A percentile compares a stretch with the other conserved stretches of the same genome.
Conservation (phyloP, 1,140 invertebrate genomes). For the Hormaphis cornu region DNA sequence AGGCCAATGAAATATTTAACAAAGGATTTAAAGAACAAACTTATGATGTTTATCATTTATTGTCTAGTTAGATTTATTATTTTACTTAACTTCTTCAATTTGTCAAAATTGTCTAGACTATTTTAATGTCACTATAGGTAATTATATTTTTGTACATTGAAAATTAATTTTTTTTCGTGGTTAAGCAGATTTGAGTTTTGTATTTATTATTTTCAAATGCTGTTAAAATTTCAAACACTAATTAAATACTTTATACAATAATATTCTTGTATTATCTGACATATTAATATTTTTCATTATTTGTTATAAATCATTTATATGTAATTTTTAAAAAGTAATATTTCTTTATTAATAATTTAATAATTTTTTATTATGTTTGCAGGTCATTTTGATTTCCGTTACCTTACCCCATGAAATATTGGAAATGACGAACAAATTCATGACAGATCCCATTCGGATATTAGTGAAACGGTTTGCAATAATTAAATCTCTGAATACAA, state of each 20-base stretch:
- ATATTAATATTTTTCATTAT: not conserved
- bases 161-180: no score
- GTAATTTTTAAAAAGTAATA: not conserved
- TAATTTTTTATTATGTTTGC: slow-evolving; percentile 15
- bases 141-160: no score
- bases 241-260: no score
- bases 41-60: slow-evolving; percentile 96
- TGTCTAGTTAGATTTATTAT: slow-evolving; percentile 90
- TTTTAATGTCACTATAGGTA: not conserved
- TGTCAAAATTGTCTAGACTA: not conserved
- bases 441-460: slow-evolving; percentile 98
- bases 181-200: no score
- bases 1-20: slow-evolving; percentile 99
- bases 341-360: not conserved
- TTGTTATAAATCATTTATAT: no score
- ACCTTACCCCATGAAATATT: slow-evolving; percentile 98
- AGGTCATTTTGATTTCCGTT: slow-evolving; percentile 87
- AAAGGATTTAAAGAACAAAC: slow-evolving; percentile 99
- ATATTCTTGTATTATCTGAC: not conserved
- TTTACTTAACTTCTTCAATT: slow-evolving; percentile 32
- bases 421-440: slow-evolving; percentile 99
- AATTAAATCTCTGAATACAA: not conserved
- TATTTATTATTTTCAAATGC: no score
- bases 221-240: no score
- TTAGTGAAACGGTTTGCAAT: slow-evolving; percentile 88